Percentiles rank a stretch among this genome's conserved stretches.
phyloP scores from a whole-genome alignment of 2,888 invertebrate genomes.

The Eupithecia pulchellata region DNA sequence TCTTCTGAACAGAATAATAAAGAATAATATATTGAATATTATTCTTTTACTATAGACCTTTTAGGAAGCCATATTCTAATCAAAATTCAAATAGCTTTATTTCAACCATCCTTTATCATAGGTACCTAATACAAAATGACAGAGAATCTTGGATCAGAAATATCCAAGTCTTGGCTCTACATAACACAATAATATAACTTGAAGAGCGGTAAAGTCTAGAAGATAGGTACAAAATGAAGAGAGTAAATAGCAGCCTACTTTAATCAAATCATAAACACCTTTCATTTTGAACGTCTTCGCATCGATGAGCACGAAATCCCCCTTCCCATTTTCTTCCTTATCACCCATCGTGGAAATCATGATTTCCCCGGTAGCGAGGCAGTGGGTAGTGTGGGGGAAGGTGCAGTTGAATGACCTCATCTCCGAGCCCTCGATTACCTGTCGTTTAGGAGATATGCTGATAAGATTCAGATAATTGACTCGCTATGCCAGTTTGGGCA shows the following conservation, averaged over 20 bases:
- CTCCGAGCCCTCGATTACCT: conserved; percentile 88
- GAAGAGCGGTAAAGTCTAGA: too few relatives aligned
- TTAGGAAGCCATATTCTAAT: not conserved
- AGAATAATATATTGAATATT: too few relatives aligned
- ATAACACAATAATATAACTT: too few relatives aligned
- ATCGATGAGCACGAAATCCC: conserved; percentile 95
- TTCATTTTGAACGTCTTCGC: conserved; percentile 90
- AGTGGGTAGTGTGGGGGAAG: conserved; percentile 97
- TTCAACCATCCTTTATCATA: not conserved
- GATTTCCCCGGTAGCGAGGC: conserved; percentile 95
- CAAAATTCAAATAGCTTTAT: not conserved
- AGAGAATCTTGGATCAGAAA: too few relatives aligned
- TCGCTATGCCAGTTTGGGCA: conserved; percentile 51
- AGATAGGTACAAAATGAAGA: not conserved
- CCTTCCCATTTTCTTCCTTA: conserved; percentile 92
- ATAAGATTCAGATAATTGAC: conserved; percentile 46
- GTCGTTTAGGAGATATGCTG: conserved; percentile 37
- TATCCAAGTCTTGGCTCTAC: too few relatives aligned
- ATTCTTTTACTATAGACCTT: not conserved
- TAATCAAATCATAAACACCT: conserved; percentile 70
- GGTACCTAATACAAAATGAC: too few relatives aligned
- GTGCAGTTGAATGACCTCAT: conserved; percentile 91
- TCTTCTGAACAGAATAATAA: not conserved
- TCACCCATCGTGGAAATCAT: conserved; percentile 98
- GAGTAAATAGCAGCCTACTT: not conserved